Percentiles rank a stretch among this genome's conserved stretches.
Conservation (phyloP, 2,113 vertebrate genomes). For the Rousettus leschenaultii region DNA sequence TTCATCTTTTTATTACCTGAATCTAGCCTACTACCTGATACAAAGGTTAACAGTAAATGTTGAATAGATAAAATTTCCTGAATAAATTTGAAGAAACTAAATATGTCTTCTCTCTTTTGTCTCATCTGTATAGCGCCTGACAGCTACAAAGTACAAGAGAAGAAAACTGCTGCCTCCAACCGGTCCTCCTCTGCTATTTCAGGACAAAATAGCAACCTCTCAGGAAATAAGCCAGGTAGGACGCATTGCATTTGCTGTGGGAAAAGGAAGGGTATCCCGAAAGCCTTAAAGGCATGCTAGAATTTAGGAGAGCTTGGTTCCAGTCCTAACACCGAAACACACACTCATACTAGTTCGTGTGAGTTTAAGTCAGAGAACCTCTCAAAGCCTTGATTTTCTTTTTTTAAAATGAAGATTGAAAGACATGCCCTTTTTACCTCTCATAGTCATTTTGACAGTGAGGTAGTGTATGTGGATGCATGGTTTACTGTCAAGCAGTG, state of each 20-base stretch:
- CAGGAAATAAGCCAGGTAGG: conserved; percentile 85
- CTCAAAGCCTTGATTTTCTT: neutral
- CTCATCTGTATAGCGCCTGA: conserved; percentile 81
- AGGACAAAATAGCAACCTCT: conserved; percentile 79
- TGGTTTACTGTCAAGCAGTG: neutral
- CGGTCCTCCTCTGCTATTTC: conserved; percentile 78
- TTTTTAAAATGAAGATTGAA: neutral
- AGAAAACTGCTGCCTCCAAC: conserved; percentile 75
- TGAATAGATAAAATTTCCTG: neutral
- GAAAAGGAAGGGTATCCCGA: neutral
- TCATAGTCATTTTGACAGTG: neutral
- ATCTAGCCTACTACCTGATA: neutral
- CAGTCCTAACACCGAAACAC: neutral
- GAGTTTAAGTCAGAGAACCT: neutral
- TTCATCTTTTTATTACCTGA: neutral
- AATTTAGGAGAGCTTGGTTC: neutral
- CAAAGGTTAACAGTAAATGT: neutral
- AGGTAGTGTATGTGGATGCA: neutral
- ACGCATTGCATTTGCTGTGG: neutral
- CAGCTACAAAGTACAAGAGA: conserved; percentile 86
- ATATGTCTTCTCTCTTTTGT: conserved; percentile 29
- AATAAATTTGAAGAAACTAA: conserved; percentile 48
- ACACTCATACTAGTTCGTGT: neutral
- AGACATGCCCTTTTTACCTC: neutral
- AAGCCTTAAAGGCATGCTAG: neutral